Conservation (phyloP, 2,888 invertebrate genomes). For the Cosmia trapezina region DNA sequence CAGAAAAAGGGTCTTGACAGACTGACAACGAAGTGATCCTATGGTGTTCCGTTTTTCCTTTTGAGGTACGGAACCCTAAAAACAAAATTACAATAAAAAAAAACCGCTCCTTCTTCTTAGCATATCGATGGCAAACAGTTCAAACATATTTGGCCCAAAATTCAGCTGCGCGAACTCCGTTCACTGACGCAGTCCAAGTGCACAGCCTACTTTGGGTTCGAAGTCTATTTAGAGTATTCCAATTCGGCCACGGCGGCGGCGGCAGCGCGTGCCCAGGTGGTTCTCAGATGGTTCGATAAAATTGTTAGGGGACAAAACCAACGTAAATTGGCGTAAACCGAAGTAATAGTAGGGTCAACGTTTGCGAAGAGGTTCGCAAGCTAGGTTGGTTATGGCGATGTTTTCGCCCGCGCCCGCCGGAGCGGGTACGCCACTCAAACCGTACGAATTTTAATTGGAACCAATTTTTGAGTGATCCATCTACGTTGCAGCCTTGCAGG, state of each 20-base stretch:
- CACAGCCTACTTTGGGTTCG: background rate
- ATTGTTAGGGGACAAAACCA: background rate
- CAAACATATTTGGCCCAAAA: background rate
- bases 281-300: too few relatives aligned
- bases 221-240: background rate
- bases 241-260: too few relatives aligned
- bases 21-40: too few relatives aligned
- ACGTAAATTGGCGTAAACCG: constrained; percentile 27
- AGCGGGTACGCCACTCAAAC: constrained; percentile 71
- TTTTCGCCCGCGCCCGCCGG: constrained; percentile 66
- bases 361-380: constrained; percentile 43
- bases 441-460: constrained; percentile 86
- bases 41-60: too few relatives aligned
- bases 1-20: too few relatives aligned
- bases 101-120: background rate
- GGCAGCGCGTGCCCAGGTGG: background rate
- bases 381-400: constrained; percentile 72
- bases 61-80: too few relatives aligned
- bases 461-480: constrained; percentile 78
- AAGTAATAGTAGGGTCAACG: constrained; percentile 22
- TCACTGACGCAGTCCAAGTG: background rate
- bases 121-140: background rate
- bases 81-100: too few relatives aligned
- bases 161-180: background rate
- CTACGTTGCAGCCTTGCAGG: constrained; percentile 56